Evolutionary conservation across 2,797 vertebrate genomes (phyloP), one percentile per base, ranked within the genome.

Genomic region (Coreius guichenoti): DNA sequence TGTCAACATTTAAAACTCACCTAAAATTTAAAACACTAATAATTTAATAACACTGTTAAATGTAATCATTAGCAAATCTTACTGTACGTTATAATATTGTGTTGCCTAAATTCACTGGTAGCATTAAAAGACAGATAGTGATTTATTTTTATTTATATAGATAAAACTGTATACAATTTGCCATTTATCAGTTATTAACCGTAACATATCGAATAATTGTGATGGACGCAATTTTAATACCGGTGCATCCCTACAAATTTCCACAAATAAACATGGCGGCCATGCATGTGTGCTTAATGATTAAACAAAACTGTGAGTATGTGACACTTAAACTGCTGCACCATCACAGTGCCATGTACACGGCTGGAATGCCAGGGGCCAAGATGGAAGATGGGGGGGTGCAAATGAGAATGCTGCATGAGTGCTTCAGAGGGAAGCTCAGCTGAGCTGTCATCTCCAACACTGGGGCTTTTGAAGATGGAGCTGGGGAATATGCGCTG

Each of bases 301-400:
- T 39, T 58, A 69, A 77, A 68, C 67, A 58, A 33, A 56, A 73
- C 54, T 12, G 58, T 61, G 63, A 76, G 21, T 29, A 29, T 12
- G 13, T 67, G 68, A 85, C 47, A 43, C 58, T 58, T 73, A 63
- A 78, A 56, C 54, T 29, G 31, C 58, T 84, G 47, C 26, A 7
- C 14, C 11, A 31, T 43, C 63, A 56, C 56, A 82, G 84, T 80
- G 19, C 14, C 65, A 72, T 47, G 51, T 23, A 51, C 31, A 79
- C 13, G 47, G 29, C 49, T 65, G 73, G 58, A 78, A 65, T 43
- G 31, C 75, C 75, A 86, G 23, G 45, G 45, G 69, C 54, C 67
- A 72, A 85, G 77, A 85, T 85, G 83, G 77, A 70, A 85, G 76
- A n/a, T n/a, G n/a, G n/a, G n/a, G n/a, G n/a, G n/a, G n/a, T n/a